phyloP scores from a whole-genome alignment of 2,888 invertebrate genomes.

The Ceriagrion tenellum region DNA sequence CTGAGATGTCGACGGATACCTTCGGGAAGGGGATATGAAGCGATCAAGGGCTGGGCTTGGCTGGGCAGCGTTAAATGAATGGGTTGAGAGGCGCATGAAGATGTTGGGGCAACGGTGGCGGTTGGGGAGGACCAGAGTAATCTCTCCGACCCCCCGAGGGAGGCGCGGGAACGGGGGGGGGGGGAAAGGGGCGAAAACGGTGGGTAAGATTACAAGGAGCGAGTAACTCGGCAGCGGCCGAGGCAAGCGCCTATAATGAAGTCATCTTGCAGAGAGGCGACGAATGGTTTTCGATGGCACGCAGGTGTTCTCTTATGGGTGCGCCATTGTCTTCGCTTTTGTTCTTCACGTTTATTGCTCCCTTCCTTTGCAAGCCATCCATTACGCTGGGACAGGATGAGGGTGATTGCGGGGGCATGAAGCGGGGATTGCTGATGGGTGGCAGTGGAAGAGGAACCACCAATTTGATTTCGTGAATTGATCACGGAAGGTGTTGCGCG shows the following conservation, averaged over 20 bases:
- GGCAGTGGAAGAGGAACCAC: neutral
- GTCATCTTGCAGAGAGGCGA: constrained; percentile 1
- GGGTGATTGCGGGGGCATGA: neutral
- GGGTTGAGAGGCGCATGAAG: neutral
- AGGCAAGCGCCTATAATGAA: constrained; percentile 23
- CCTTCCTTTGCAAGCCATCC: neutral
- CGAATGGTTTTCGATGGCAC: constrained; percentile 41
- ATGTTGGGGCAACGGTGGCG: neutral
- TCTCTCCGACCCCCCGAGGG: neutral
- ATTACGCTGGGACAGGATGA: neutral
- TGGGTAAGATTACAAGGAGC: constrained; percentile 14
- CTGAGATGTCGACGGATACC: neutral
- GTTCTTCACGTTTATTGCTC: constrained; percentile 7
- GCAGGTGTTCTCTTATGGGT: constrained; percentile 42
- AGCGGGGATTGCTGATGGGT: neutral
- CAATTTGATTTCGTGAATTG: neutral
- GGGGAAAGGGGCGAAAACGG: neutral
- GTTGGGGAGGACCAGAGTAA: too few relatives aligned
- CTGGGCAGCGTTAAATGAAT: neutral
- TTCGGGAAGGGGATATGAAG: neutral
- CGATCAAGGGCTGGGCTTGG: neutral
- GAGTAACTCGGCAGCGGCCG: constrained; percentile 2
- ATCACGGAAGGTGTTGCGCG: constrained; percentile 28
- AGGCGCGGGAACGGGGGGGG: neutral
- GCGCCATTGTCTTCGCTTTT: constrained; percentile 27